A percentile compares a stretch with the other conserved stretches of the same genome.
Evolutionary conservation across 1,140 invertebrate genomes (phyloP).

Genomic region (Drosophila triauraria): DNA sequence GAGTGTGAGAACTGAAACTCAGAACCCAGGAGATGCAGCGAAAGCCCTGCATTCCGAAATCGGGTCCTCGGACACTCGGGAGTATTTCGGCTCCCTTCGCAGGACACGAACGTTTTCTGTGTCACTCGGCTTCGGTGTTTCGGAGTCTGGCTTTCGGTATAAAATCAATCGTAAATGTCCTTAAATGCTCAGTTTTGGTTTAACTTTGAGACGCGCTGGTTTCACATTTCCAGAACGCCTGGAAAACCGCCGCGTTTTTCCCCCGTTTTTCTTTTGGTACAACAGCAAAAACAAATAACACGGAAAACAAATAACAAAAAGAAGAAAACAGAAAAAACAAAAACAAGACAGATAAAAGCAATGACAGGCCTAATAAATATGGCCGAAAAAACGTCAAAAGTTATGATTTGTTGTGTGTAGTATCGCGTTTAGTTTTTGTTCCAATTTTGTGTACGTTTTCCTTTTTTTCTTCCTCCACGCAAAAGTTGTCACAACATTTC

Average conservation of each 20-base stretch:
- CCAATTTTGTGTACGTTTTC: conserved; percentile 29
- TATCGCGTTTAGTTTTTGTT: conserved; percentile 44
- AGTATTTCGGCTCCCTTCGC: conserved; percentile 36
- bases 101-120: conserved; percentile 60
- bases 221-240: conserved; percentile 36
- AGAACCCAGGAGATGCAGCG: conserved; percentile 8
- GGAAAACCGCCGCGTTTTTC: conserved; percentile 48
- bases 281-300: conserved; percentile 35
- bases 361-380: conserved; percentile 41
- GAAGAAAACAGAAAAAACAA: conserved; percentile 35
- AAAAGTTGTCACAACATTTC: conserved; percentile 47
- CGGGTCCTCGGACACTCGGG: conserved; percentile 5
- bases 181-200: conserved; percentile 84
- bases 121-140: conserved; percentile 56
- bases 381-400: conserved; percentile 33
- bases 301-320: conserved; percentile 37
- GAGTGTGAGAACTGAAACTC: not conserved
- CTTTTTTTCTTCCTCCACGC: conserved; percentile 19
- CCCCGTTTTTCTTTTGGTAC: conserved; percentile 53
- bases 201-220: conserved; percentile 70
- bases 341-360: conserved; percentile 20
- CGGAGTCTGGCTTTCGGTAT: conserved; percentile 67
- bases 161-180: conserved; percentile 84
- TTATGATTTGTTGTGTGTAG: conserved; percentile 42
- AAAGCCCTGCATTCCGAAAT: conserved; percentile 67